phyloP scores from a whole-genome alignment of 2,888 invertebrate genomes.

The Sarcophaga variegata region DNA sequence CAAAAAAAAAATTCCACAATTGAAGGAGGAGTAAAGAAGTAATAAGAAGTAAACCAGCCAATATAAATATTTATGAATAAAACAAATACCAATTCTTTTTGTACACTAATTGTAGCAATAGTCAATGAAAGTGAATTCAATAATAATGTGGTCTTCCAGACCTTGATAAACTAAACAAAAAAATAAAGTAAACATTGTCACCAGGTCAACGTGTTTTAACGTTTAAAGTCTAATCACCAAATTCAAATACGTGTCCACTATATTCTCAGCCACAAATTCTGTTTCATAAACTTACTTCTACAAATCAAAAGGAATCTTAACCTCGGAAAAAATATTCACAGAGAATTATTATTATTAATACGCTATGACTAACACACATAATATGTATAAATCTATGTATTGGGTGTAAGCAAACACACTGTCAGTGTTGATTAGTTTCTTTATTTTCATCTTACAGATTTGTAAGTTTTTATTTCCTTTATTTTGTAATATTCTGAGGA shows the following conservation, averaged over 20 bases:
- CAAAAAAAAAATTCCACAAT: slow-evolving; percentile 1
- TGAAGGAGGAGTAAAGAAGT: slow-evolving; percentile 12
- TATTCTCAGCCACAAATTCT: slow-evolving; percentile 21
- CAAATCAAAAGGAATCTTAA: neutral
- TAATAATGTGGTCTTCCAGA: slow-evolving; percentile 62
- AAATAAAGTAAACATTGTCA: slow-evolving; percentile 47
- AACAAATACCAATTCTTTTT: slow-evolving; percentile 56
- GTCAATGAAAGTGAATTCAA: slow-evolving; percentile 62
- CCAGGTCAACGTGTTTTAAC: slow-evolving; percentile 69
- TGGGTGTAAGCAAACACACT: neutral
- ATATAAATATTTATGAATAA: slow-evolving; percentile 40
- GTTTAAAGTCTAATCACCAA: slow-evolving; percentile 52
- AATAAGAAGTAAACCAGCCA: slow-evolving; percentile 45
- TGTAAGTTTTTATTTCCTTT: neutral
- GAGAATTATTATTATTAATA: neutral
- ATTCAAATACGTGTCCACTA: slow-evolving; percentile 9
- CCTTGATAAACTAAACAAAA: slow-evolving; percentile 52
- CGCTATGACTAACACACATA: neutral
- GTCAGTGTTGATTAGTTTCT: neutral
- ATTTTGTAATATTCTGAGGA: too few relatives aligned
- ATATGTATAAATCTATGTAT: neutral
- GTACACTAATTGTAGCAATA: slow-evolving; percentile 66
- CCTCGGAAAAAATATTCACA: neutral
- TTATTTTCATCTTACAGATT: neutral
- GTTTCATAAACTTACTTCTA: neutral